Percentiles rank a stretch among this genome's conserved stretches.
Evolutionary conservation across 1,140 invertebrate genomes (phyloP).

Genomic region (Apis dorsata): DNA sequence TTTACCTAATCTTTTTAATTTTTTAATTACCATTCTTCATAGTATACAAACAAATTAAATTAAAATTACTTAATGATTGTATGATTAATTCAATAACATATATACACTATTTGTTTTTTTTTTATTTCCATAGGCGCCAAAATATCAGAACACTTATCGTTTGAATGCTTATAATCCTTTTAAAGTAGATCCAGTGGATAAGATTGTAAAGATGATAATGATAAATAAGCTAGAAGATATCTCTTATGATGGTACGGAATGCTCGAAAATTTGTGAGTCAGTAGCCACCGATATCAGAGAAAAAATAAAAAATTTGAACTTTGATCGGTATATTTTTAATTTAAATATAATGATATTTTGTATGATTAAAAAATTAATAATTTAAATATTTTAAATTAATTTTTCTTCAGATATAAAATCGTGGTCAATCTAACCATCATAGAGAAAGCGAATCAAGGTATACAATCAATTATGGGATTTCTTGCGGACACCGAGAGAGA

Average conservation of each 20-base stretch:
- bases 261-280: conserved; percentile 73
- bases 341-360: not conserved
- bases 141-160: conserved; percentile 80
- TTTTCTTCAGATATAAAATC: conserved; percentile 71
- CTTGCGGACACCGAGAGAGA: conserved; percentile 74
- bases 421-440: conserved; percentile 71
- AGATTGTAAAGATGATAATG: conserved; percentile 77
- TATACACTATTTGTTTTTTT: not conserved
- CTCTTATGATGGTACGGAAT: conserved; percentile 75
- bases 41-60: too few species aligned
- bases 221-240: conserved; percentile 77
- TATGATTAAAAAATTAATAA: not conserved
- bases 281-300: conserved; percentile 76
- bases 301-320: conserved; percentile 78
- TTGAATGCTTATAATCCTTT: conserved; percentile 79
- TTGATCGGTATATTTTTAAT: conserved; percentile 75
- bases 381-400: not conserved
- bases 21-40: not conserved
- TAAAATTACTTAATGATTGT: not conserved
- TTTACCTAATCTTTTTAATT: not conserved
- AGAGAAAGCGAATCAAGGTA: conserved; percentile 74
- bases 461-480: conserved; percentile 68
- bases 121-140: conserved; percentile 64
- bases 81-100: not conserved
- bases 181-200: conserved; percentile 77